Base-by-base conservation (phyloP, 1,140 invertebrate species). In the Helicoverpa armigera region DNA sequence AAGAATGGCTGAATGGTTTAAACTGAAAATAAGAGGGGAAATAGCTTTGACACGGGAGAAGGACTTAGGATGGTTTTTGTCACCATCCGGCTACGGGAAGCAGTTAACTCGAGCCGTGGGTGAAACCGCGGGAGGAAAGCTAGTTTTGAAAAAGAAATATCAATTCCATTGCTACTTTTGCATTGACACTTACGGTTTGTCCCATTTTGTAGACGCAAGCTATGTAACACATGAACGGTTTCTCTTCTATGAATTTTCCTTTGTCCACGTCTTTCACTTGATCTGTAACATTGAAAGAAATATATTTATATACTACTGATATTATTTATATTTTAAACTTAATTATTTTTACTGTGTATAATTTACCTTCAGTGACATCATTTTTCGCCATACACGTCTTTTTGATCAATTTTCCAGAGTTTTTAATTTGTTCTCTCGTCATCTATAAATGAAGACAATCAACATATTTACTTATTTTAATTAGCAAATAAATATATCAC, bases 361-460 rank as follows among this genome's bases (percentile, higher is more conserved):
- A 1, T 18, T 58, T 65, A 87, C 83, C 85, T 79, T 87, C 85
- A 23, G 82, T 83, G 2, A 87, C 80, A 63, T 83, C 65, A 51
- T 83, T 63, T 82, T 87, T 87, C 23, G 82, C 73, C 70, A 82
- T 83, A 61, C 85, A 87, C 18, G 80, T 74, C 51, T 87, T 87
- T 58, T 87, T 85, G 31, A 85, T 48, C 51, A 85, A 11, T 73
- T 87, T 87, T 4, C 85, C 85, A 14, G 85, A 82, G 53, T 82
- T 85, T 79, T 87, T 87, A 56, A 87, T 2, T 70, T 87, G 85
- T 50, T 85, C 77, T 56, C 74, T 82, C 4, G 82, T 82, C 85
- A 87, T 83, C 83, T 87, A 61, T 2, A 81, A 35, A 63, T 50
- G 35, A 11, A 50, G 16, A 12, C 9, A 43, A n/a, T 7, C 12